Conservation (phyloP, 2,113 vertebrate genomes). For the Peromyscus maniculatus region DNA sequence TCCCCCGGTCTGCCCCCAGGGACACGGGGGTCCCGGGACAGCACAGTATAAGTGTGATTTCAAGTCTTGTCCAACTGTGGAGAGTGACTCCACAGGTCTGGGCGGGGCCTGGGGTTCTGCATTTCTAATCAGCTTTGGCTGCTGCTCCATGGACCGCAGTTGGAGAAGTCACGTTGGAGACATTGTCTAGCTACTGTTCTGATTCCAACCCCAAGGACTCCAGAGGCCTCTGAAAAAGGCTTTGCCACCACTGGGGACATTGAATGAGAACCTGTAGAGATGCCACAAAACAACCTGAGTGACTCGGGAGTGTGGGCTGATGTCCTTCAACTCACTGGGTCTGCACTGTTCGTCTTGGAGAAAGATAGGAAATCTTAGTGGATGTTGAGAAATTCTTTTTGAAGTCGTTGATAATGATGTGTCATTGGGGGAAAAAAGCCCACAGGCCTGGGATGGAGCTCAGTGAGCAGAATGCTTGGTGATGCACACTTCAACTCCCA, state of each 20-base stretch:
- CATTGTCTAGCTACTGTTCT: fast-evolving
- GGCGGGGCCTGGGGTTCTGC: neutral
- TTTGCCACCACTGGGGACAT: fast-evolving
- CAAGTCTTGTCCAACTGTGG: neutral
- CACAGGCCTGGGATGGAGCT: neutral
- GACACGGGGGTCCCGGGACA: neutral
- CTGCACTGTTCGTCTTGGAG: neutral
- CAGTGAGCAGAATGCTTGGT: no score
- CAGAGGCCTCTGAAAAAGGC: neutral
- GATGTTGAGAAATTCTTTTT: neutral
- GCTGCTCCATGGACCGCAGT: no score
- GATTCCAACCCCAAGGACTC: no score
- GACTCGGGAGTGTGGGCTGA: fast-evolving
- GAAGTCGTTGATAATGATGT: neutral
- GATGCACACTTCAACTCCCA: neutral
- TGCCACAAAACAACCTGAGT: neutral
- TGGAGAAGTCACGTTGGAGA: neutral
- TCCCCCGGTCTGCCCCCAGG: neutral
- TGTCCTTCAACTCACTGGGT: no score
- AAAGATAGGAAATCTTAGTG: neutral
- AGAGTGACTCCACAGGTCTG: neutral
- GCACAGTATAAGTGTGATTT: fast-evolving
- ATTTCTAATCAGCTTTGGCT: neutral
- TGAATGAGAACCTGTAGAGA: neutral
- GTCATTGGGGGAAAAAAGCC: neutral